Evolutionary conservation across 2,113 vertebrate species (phyloP).

Genomic region (Panthera tigris): DNA sequence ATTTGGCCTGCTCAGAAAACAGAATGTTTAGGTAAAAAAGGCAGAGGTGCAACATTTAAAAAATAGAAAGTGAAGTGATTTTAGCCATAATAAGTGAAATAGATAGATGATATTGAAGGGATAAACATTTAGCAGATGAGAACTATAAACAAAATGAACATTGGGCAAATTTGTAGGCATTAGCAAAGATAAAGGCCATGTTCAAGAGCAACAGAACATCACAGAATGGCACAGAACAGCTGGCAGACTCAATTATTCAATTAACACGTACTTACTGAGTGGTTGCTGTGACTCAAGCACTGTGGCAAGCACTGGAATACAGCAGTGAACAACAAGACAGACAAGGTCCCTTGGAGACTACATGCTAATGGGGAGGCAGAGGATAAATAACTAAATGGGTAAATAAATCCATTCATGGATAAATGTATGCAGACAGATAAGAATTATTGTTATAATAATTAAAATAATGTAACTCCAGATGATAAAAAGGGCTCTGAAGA

Average conservation of each 20-base stretch:
- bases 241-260: not conserved
- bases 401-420: not conserved
- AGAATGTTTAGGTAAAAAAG: not conserved
- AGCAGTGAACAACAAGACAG: not conserved
- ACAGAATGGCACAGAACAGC: not conserved
- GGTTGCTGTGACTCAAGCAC: not conserved
- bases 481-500: not conserved
- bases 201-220: not conserved
- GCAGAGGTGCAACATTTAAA: not conserved
- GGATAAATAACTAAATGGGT: not conserved
- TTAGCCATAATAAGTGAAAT: not conserved
- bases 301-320: not conserved
- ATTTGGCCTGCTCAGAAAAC: not conserved
- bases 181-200: not conserved
- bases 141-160: not conserved
- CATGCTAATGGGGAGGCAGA: not conserved
- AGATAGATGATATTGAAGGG: not conserved
- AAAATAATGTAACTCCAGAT: not conserved
- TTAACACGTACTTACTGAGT: not conserved
- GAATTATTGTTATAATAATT: not conserved
- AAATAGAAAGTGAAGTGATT: not conserved
- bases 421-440: not conserved
- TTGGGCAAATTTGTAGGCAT: not conserved
- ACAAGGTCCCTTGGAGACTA: not conserved
- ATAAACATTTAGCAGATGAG: not conserved